Evolutionary conservation across 2,797 vertebrate species (phyloP), one percentile per base, ranked within the genome.

Genomic region (Pteropus rufus): DNA sequence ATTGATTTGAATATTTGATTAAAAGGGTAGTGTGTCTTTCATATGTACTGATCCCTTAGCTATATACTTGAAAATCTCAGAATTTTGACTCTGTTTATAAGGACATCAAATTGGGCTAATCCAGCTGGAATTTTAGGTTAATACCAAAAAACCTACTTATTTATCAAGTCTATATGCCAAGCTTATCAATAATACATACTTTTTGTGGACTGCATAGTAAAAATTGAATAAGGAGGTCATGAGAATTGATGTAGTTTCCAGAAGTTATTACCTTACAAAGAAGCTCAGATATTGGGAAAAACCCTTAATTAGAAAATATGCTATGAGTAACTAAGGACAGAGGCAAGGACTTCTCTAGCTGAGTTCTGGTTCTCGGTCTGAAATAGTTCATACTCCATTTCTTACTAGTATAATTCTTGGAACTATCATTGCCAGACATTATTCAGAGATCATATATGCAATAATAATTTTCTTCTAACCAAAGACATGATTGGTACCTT

Each of bases 121-220:
- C 41, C 5, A 91, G n/a, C 19, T 73, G 31, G 54, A 89, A 91
- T 54, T 76, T 94, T 82, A 96, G 29, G 24, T 81, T 89, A 65
- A 88, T 81, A 39, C 1, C 87, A 93, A 88, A 92, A 93, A 87
- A 36, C 23, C 49, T 96, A 56, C 56, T 92, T 77, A 87, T 77
- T 94, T 90, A 73, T 76, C 58, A 95, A 95, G n/a, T 91, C 10
- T 76, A 5, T 93, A 76, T 73, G n/a, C n/a, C 60, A 95, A 60
- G 2, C 67, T 94, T 94, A 92, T 82, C 89, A 94, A 77, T 82
- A 80, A 94, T 34, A 79, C 18, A 70, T 72, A 67, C 7, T 62
- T 89, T 94, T 67, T 58, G 72, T 82, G 62, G 77, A 29, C 16
- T 80, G 3, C 36, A 75, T 91, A 93, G 94, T 83, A 96, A 82